Evolutionary conservation across 2,797 vertebrate genomes (phyloP), one percentile per base, ranked within the genome.

Genomic region (Chelonia mydas): DNA sequence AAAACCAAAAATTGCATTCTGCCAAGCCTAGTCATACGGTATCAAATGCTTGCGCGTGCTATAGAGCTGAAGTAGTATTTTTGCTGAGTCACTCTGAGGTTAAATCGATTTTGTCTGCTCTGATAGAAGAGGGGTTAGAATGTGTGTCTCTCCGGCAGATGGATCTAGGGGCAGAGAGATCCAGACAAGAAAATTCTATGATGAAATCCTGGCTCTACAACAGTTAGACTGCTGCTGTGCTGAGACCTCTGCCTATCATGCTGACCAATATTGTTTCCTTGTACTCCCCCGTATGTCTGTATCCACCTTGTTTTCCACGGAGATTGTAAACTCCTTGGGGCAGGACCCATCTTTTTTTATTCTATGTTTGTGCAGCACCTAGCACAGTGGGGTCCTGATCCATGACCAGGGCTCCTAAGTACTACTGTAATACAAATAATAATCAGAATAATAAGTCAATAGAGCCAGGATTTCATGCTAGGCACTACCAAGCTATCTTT

Each of bases 191-290:
- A 3, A 49, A 33, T 54, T 72, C n/a, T 41, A 3, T n/a, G 11
- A 37, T 0, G 2, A 80, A 49, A 0, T 0, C 25, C 28, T n/a
- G 28, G 1, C 10, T 41, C 4, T 59, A 53, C 65, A 59, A 59
- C 27, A 59, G 57, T 31, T 59, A 59, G 57, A 59, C 57, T 31
- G 27, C 11, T 59, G 12, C 27, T 31, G 57, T 59, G 57, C 11
- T 59, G 57, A 31, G 28, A 59, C 27, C 57, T 59, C 28, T 59
- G 57, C 57, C 28, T 59, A 59, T 31, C 11, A 31, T 31, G 57
- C 13, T 59, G 28, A 31, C 27, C 57, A 31, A 15, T 31, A 59
- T 6, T 59, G 27, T 15, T 59, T 59, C 12, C 57, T 59, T 33
- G 3, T 59, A 31, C 11, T 59, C 28, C 6, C 28, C 57, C 57